Evolutionary conservation across 2,888 invertebrate species (phyloP).

Genomic region (Tachina grossa): DNA sequence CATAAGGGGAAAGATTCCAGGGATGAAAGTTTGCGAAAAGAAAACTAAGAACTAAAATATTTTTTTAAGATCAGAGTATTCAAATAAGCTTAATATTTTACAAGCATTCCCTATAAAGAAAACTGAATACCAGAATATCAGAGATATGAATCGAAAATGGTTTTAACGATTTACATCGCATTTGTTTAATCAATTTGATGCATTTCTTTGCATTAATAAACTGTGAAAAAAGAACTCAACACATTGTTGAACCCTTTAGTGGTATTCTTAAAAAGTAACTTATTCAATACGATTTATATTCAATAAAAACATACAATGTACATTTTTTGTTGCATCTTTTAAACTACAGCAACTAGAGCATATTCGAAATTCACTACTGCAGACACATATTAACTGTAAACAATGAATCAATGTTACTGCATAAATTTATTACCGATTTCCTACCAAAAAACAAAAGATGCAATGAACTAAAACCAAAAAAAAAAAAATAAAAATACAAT

Average conservation of each 20-base stretch:
- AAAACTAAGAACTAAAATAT: not conserved
- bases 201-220: no score
- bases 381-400: slow-evolving; percentile 31
- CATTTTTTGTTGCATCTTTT: slow-evolving; percentile 17
- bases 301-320: not conserved
- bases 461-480: not conserved
- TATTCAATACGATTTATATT: not conserved
- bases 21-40: not conserved
- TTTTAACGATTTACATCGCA: no score
- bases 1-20: not conserved
- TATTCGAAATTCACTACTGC: slow-evolving; percentile 1
- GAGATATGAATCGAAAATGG: no score
- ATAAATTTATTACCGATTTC: slow-evolving; percentile 12
- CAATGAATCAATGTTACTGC: slow-evolving; percentile 33
- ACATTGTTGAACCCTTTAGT: no score
- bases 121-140: no score
- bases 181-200: no score
- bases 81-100: no score
- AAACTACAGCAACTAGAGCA: slow-evolving; percentile 15
- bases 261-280: no score
- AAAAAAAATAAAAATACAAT: not conserved
- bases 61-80: no score
- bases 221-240: no score
- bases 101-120: no score
- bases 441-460: not conserved